phyloP scores from a whole-genome alignment of 2,797 vertebrate species.

The Botia kubotai region DNA sequence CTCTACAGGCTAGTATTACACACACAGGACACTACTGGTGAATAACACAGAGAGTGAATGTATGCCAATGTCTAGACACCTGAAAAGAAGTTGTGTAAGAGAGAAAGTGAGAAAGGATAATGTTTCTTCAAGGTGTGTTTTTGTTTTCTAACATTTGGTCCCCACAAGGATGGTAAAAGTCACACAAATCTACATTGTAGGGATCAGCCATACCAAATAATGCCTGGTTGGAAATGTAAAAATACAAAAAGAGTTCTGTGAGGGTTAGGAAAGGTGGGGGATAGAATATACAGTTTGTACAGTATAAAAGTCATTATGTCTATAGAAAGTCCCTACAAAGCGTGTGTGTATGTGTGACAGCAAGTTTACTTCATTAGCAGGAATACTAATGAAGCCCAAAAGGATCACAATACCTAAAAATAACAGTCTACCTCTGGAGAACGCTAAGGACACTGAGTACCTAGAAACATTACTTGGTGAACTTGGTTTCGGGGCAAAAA shows the following conservation, averaged over 20 bases:
- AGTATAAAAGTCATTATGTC: no score
- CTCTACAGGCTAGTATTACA: slow-evolving; percentile 39
- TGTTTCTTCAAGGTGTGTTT: neutral
- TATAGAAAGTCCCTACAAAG: no score
- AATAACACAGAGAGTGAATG: neutral
- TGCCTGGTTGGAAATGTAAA: no score
- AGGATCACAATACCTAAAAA: slow-evolving; percentile 12
- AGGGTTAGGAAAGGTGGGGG: no score
- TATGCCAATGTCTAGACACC: slow-evolving; percentile 1
- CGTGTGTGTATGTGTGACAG: neutral
- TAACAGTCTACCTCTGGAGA: neutral
- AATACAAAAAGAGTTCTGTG: no score
- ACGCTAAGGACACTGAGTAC: neutral
- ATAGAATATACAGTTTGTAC: no score
- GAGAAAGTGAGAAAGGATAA: slow-evolving; percentile 5
- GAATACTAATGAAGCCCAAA: slow-evolving; percentile 3
- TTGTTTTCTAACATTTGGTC: no score
- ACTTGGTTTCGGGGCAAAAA: neutral
- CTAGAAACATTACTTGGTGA: neutral
- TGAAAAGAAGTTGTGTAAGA: neutral
- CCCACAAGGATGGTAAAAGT: no score
- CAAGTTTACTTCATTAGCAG: neutral
- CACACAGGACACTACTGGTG: neutral
- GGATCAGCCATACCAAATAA: no score
- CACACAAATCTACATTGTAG: no score